phyloP scores from a whole-genome alignment of 2,888 invertebrate species.

The Patella caerulea region DNA sequence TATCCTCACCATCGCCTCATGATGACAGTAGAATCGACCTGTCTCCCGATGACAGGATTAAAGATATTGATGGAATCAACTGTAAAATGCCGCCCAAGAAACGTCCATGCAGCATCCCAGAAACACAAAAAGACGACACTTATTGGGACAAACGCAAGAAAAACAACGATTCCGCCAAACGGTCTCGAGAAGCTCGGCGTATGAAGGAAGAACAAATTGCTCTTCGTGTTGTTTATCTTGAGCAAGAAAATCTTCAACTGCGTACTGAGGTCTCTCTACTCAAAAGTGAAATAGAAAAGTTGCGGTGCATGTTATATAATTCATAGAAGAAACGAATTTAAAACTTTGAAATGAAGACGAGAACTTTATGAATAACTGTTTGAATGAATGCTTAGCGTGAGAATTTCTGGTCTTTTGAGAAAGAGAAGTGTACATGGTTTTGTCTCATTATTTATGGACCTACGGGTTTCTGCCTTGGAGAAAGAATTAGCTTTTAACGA shows the following conservation, averaged over 20 bases:
- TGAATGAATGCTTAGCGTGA: too few relatives aligned
- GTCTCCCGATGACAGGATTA: neutral
- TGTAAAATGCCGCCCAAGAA: constrained; percentile 58
- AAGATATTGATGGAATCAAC: constrained; percentile 12
- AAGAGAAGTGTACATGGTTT: too few relatives aligned
- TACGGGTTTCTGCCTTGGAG: too few relatives aligned
- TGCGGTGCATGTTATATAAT: constrained; percentile 65
- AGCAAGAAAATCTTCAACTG: constrained; percentile 70
- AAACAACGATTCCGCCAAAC: constrained; percentile 72
- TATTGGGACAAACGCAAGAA: constrained; percentile 72
- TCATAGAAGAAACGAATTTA: constrained; percentile 29
- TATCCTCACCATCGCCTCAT: neutral
- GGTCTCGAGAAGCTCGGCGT: constrained; percentile 69
- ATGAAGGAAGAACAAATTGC: constrained; percentile 70
- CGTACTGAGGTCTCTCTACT: constrained; percentile 66
- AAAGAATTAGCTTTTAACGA: too few relatives aligned
- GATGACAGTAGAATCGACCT: neutral
- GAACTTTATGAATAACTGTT: too few relatives aligned
- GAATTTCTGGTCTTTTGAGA: too few relatives aligned
- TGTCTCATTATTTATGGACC: too few relatives aligned
- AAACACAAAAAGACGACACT: constrained; percentile 63
- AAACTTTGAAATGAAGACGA: too few relatives aligned
- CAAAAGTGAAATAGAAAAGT: constrained; percentile 66
- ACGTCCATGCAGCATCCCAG: constrained; percentile 52
- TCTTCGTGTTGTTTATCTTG: constrained; percentile 60